Conservation (phyloP, 2,113 vertebrate genomes). For the Nycticebus coucang region DNA sequence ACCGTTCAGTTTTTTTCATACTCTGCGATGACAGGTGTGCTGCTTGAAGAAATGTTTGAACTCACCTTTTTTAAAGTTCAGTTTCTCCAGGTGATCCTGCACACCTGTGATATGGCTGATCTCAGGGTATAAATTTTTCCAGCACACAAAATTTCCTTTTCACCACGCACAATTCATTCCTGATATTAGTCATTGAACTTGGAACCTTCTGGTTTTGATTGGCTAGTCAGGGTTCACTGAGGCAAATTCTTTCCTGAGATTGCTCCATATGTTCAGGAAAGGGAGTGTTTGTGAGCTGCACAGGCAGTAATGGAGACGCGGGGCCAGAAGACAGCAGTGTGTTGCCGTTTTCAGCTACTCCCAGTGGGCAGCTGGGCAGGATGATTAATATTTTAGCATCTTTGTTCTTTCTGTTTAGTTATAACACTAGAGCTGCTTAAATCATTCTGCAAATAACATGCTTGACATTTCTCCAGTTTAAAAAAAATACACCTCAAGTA, state of each 20-base stretch:
- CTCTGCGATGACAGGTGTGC: constrained; percentile 62
- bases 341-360: constrained; percentile 80
- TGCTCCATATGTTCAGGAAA: constrained; percentile 76
- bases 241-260: constrained; percentile 61
- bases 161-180: constrained; percentile 69
- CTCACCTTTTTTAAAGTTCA: constrained; percentile 56
- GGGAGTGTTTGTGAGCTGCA: constrained; percentile 71
- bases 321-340: constrained; percentile 62
- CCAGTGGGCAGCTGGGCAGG: constrained; percentile 65
- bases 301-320: constrained; percentile 32
- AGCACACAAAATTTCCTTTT: constrained; percentile 70
- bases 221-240: constrained; percentile 72
- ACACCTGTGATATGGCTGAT: constrained; percentile 74
- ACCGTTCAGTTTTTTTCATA: not conserved
- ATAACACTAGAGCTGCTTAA: constrained; percentile 83
- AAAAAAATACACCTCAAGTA: constrained; percentile 71
- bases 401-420: constrained; percentile 85
- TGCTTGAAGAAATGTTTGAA: constrained; percentile 72
- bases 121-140: constrained; percentile 77
- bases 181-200: constrained; percentile 69
- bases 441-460: constrained; percentile 80
- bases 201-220: constrained; percentile 79
- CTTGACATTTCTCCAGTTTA: constrained; percentile 80
- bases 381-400: constrained; percentile 87
- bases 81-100: constrained; percentile 70